Conservation (phyloP, 2,797 vertebrate genomes). For the Pseudopleuronectes americanus region DNA sequence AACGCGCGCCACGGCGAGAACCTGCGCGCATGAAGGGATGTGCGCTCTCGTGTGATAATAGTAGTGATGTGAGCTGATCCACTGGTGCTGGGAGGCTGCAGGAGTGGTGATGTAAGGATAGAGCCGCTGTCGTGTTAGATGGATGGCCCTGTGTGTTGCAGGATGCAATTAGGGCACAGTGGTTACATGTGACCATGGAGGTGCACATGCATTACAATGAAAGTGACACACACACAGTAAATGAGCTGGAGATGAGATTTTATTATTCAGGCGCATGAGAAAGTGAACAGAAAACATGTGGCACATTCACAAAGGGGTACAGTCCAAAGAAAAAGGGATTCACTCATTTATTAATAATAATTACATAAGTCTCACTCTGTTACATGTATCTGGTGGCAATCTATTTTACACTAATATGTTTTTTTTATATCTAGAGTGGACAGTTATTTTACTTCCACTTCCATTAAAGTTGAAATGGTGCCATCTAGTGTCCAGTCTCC, state of each 20-base stretch:
- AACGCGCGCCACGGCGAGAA: slow-evolving; percentile 49
- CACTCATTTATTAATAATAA: not conserved
- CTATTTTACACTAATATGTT: not conserved
- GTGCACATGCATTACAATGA: slow-evolving; percentile 3
- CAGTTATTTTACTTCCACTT: not conserved
- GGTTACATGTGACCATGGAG: too few relatives aligned
- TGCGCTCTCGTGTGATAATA: not conserved
- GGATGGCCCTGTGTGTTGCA: slow-evolving; percentile 8
- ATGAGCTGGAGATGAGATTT: slow-evolving; percentile 3
- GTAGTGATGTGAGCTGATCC: slow-evolving; percentile 27
- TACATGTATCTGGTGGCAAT: not conserved
- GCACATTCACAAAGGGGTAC: not conserved
- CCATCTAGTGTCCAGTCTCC: slow-evolving; percentile 66
- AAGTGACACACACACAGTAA: not conserved
- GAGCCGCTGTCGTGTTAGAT: slow-evolving; percentile 24
- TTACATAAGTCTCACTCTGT: too few relatives aligned
- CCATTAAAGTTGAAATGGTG: slow-evolving; percentile 51
- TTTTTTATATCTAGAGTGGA: not conserved
- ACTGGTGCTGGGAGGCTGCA: slow-evolving; percentile 28
- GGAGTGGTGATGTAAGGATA: slow-evolving; percentile 6
- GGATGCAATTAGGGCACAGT: slow-evolving; percentile 40
- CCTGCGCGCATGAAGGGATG: slow-evolving; percentile 13
- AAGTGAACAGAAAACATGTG: not conserved
- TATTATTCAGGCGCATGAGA: slow-evolving; percentile 36
- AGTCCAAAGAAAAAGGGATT: not conserved